Evolutionary conservation across 2,113 vertebrate species (phyloP).

Genomic region (Agapornis roseicollis): DNA sequence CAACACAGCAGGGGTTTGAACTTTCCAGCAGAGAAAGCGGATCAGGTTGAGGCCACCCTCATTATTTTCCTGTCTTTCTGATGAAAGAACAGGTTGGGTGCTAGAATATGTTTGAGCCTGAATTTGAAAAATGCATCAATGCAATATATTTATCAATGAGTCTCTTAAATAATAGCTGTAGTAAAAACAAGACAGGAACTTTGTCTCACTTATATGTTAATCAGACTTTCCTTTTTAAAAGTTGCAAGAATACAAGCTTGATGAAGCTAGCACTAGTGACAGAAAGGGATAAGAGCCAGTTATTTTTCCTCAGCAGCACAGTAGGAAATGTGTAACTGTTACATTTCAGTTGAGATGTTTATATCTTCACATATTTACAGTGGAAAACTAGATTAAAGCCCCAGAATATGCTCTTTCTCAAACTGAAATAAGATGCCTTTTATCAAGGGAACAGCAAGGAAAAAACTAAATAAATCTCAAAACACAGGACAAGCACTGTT

Average conservation of each 20-base stretch:
- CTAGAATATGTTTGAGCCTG: background rate
- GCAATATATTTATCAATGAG: background rate
- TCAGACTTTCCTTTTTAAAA: background rate
- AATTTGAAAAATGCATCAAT: background rate
- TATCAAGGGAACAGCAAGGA: background rate
- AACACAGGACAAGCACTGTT: background rate
- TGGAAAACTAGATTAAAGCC: background rate
- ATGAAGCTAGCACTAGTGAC: background rate
- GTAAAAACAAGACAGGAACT: background rate
- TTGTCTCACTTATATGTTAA: background rate
- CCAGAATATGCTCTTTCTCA: background rate
- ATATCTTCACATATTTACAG: background rate
- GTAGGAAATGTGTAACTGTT: background rate
- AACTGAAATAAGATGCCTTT: conserved; percentile 1
- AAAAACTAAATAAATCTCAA: background rate
- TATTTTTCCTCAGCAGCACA: background rate
- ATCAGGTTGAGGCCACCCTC: background rate
- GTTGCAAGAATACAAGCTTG: background rate
- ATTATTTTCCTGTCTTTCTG: background rate
- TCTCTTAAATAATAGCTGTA: background rate
- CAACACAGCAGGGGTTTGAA: background rate
- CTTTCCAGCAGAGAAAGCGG: background rate
- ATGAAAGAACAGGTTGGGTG: background rate
- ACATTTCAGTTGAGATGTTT: background rate
- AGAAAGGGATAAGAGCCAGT: background rate